Conservation (phyloP, 92 coral and sea anemone species). For the Bergia sp. region DNA sequence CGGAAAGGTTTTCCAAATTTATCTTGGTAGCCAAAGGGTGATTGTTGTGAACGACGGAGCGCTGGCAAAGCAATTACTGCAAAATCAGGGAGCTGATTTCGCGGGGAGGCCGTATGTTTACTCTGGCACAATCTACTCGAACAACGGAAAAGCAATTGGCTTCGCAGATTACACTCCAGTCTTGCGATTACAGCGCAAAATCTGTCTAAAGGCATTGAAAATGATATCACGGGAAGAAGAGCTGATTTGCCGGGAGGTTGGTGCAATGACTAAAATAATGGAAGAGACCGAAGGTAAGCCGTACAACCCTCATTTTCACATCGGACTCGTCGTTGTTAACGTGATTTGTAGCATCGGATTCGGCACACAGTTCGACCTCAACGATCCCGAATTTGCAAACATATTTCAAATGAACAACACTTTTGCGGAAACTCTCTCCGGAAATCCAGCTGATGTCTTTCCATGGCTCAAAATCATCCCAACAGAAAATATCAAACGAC, state of each 20-base stretch:
- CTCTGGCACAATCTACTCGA: slow-evolving; percentile 64
- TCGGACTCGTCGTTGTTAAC: slow-evolving; percentile 42
- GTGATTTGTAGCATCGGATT: slow-evolving; percentile 51
- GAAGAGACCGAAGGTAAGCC: slow-evolving; percentile 47
- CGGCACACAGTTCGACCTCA: slow-evolving; percentile 46
- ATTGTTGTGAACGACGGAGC: slow-evolving; percentile 73
- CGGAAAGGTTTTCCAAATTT: slow-evolving; percentile 79
- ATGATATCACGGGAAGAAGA: slow-evolving; percentile 62
- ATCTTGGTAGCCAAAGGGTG: slow-evolving; percentile 64
- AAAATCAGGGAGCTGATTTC: slow-evolving; percentile 65
- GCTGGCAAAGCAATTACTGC: slow-evolving; percentile 72
- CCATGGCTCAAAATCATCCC: slow-evolving; percentile 61
- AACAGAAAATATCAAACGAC: slow-evolving; percentile 38
- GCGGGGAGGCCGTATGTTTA: slow-evolving; percentile 82
- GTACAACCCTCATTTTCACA: slow-evolving; percentile 43
- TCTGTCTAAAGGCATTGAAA: slow-evolving; percentile 71
- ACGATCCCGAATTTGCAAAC: slow-evolving; percentile 57
- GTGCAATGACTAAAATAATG: slow-evolving; percentile 55
- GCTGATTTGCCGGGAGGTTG: slow-evolving; percentile 66
- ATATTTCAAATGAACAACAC: slow-evolving; percentile 42
- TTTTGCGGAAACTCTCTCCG: slow-evolving; percentile 38
- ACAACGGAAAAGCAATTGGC: slow-evolving; percentile 67
- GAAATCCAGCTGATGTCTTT: slow-evolving; percentile 52
- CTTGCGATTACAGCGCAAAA: slow-evolving; percentile 73
- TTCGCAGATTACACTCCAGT: slow-evolving; percentile 67